Evolutionary conservation across 2,797 vertebrate species (phyloP).

Genomic region (Scomberomorus guttatus): DNA sequence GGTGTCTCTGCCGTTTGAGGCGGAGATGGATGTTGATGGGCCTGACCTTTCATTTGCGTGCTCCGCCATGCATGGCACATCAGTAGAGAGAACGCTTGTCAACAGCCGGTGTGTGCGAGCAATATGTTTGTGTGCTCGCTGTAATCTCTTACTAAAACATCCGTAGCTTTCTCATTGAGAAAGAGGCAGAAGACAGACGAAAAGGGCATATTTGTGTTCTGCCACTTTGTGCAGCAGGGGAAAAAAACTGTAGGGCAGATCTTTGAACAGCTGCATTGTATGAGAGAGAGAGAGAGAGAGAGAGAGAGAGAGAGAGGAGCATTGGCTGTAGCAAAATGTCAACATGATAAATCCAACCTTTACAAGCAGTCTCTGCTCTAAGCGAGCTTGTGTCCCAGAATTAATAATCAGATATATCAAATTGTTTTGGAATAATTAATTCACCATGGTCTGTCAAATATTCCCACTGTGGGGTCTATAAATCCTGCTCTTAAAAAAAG

Average conservation of each 20-base stretch:
- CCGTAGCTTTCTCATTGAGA: constrained; percentile 68
- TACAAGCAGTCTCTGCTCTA: constrained; percentile 83
- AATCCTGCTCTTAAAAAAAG: constrained; percentile 80
- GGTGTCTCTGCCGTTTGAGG: constrained; percentile 66
- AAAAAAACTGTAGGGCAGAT: constrained; percentile 66
- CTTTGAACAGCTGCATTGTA: constrained; percentile 76
- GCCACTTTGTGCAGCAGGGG: constrained; percentile 64
- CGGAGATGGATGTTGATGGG: constrained; percentile 82
- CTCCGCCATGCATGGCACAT: constrained; percentile 72
- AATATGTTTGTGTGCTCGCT: constrained; percentile 66
- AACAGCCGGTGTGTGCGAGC: constrained; percentile 66
- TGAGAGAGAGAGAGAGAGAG: constrained; percentile 16
- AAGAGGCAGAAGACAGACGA: constrained; percentile 75
- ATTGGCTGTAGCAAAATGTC: constrained; percentile 84
- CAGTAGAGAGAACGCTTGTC: constrained; percentile 69
- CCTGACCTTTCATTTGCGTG: constrained; percentile 84
- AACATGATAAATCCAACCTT: constrained; percentile 90
- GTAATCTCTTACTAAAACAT: constrained; percentile 80
- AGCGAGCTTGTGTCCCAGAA: constrained; percentile 80
- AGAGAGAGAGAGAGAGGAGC: constrained; percentile 53
- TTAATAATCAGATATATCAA: constrained; percentile 88
- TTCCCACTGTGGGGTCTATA: constrained; percentile 81
- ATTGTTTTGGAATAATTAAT: constrained; percentile 89
- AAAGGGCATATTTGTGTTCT: constrained; percentile 83
- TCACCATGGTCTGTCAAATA: constrained; percentile 75